phyloP scores from a whole-genome alignment of 1,140 invertebrate species.

The Cyclargus thomasi region DNA sequence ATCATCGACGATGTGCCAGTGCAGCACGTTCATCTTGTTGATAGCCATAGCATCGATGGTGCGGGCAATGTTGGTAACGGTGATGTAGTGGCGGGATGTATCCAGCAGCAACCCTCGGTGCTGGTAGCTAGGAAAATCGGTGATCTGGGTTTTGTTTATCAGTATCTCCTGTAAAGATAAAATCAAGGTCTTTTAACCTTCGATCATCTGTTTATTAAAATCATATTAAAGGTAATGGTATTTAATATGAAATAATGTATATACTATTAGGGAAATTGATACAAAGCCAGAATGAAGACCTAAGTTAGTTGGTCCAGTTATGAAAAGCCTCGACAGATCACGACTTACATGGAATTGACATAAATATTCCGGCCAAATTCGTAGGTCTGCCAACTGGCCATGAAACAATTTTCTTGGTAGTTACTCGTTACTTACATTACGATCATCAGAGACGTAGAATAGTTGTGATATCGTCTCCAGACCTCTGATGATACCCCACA shows the following conservation, averaged over 20 bases:
- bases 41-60: conserved; percentile 89
- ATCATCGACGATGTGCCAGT: conserved; percentile 96
- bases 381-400: too few species aligned
- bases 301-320: too few species aligned
- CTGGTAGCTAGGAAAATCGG: conserved; percentile 83
- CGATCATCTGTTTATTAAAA: too few species aligned
- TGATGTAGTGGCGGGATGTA: conserved; percentile 88
- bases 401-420: too few species aligned
- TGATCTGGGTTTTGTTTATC: conserved; percentile 44
- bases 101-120: conserved; percentile 89
- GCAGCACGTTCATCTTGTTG: conserved; percentile 94
- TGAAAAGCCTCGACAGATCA: too few species aligned
- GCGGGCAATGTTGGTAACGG: conserved; percentile 78
- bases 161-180: conserved; percentile 38
- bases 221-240: too few species aligned
- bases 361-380: too few species aligned
- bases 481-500: conserved; percentile 88
- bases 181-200: too few species aligned
- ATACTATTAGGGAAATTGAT: too few species aligned
- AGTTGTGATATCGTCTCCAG: conserved; percentile 88
- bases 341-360: too few species aligned
- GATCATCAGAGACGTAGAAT: conserved; percentile 67
- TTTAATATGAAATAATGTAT: too few species aligned
- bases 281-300: too few species aligned
- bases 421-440: conserved; percentile 37